Evolutionary conservation across 2,113 vertebrate genomes (phyloP).

Genomic region (Argyrosomus japonicus): DNA sequence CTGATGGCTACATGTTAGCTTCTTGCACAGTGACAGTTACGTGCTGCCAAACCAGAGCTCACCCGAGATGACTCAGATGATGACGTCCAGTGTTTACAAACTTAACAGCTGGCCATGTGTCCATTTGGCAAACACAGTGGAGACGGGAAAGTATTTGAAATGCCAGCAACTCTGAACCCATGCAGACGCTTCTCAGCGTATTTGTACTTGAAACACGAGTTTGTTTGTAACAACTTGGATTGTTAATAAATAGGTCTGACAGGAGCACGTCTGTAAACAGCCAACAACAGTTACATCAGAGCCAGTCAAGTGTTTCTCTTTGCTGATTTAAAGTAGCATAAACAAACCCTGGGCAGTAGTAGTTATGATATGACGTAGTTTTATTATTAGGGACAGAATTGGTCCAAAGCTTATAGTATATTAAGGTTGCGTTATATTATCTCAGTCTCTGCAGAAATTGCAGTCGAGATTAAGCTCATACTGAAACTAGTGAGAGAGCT

Average conservation of each 20-base stretch:
- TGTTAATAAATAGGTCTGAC: neutral
- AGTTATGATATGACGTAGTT: neutral
- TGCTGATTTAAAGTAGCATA: neutral
- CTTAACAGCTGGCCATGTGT: conserved; percentile 58
- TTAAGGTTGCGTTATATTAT: neutral
- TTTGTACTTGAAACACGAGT: neutral
- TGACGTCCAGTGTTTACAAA: conserved; percentile 75
- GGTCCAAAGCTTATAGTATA: neutral
- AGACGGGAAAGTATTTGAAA: conserved; percentile 14
- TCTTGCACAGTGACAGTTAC: neutral
- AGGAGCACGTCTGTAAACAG: neutral
- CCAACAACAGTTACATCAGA: too few species aligned
- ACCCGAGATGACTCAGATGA: conserved; percentile 57
- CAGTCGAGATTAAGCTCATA: neutral
- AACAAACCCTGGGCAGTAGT: neutral
- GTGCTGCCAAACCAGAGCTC: conserved; percentile 16
- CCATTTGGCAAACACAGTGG: conserved; percentile 23
- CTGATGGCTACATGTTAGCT: neutral
- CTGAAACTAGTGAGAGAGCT: neutral
- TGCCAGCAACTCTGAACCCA: conserved; percentile 27
- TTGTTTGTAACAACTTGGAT: conserved; percentile 1
- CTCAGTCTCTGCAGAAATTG: neutral
- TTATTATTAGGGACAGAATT: neutral
- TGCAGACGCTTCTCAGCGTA: neutral
- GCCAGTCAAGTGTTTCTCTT: too few species aligned